Evolutionary conservation across 1,140 invertebrate species (phyloP), one percentile per base, ranked within the genome.

Genomic region (Drosophila ercepeae): DNA sequence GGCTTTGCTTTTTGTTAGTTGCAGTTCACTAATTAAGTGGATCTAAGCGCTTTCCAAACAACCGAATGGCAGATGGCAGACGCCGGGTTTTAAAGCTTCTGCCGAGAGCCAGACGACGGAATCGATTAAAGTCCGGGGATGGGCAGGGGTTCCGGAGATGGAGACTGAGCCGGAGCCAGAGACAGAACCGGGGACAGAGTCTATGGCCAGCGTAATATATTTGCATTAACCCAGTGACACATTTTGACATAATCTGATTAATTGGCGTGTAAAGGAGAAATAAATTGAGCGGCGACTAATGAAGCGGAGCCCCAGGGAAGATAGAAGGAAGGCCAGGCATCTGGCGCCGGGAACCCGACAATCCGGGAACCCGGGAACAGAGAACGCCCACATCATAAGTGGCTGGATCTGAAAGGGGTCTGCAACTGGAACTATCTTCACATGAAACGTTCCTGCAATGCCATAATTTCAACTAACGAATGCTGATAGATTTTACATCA

Each of bases 191-290:
- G 53, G 16, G 8, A 13, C 41, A 16, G 32, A 14, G 16, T 67
- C 59, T 25, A 50, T 52, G 52, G 44, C 60, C 36, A 52, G 36
- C 58, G 69, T 75, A 84, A 84, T 88, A 88, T 88, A 86, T 86
- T 88, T 86, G 81, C 81, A 86, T 86, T 86, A 86, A 88, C 81
- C 82, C 59, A 86, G 82, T 86, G 81, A 88, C 81, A 86, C 81
- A 86, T 86, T 86, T 86, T 61, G 81, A 86, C 81, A 86, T 86
- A 86, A 86, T 86, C 81, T 88, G 81, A 86, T 86, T 86, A 86
- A 86, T 86, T 86, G 81, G 76, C 77, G 76, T 86, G 68, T 81
- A 86, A 74, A 76, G 63, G 61, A 81, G 76, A 74, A 79, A 81
- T 81, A 81, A 81, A 84, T 81, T 81, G 81, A 71, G 76, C 63